Evolutionary conservation across 1,140 invertebrate species (phyloP).

Genomic region (Micrasema minimum): DNA sequence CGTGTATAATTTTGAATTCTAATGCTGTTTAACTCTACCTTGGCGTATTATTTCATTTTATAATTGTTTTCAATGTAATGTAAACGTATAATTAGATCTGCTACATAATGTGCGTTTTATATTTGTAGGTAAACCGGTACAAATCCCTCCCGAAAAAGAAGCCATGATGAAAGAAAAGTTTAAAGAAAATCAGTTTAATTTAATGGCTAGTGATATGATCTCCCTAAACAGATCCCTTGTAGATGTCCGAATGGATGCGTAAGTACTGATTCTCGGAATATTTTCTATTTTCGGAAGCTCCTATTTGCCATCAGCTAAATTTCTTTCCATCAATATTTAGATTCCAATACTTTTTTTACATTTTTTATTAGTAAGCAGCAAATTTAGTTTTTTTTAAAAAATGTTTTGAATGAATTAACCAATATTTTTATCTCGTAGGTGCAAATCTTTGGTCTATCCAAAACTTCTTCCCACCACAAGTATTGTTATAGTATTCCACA

Average conservation of each 20-base stretch:
- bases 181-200: conserved; percentile 98
- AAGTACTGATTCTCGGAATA: conserved; percentile 59
- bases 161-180: conserved; percentile 93
- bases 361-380: neutral
- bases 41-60: too few species aligned
- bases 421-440: conserved; percentile 66
- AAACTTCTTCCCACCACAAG: conserved; percentile 86
- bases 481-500: conserved; percentile 97
- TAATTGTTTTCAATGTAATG: too few species aligned
- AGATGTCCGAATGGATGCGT: conserved; percentile 93
- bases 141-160: conserved; percentile 85
- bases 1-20: too few species aligned
- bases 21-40: too few species aligned
- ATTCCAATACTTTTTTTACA: neutral
- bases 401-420: neutral
- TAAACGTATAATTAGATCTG: too few species aligned
- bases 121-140: conserved; percentile 78
- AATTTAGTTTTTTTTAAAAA: too few species aligned
- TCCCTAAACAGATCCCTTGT: conserved; percentile 94
- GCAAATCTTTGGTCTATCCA: conserved; percentile 81
- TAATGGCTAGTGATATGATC: conserved; percentile 97
- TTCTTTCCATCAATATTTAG: neutral
- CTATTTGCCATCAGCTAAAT: too few species aligned
- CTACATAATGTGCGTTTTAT: too few species aligned
- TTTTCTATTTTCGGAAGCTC: neutral